phyloP scores from a whole-genome alignment of 2,113 vertebrate species.

The Psephotus haematonotus region DNA sequence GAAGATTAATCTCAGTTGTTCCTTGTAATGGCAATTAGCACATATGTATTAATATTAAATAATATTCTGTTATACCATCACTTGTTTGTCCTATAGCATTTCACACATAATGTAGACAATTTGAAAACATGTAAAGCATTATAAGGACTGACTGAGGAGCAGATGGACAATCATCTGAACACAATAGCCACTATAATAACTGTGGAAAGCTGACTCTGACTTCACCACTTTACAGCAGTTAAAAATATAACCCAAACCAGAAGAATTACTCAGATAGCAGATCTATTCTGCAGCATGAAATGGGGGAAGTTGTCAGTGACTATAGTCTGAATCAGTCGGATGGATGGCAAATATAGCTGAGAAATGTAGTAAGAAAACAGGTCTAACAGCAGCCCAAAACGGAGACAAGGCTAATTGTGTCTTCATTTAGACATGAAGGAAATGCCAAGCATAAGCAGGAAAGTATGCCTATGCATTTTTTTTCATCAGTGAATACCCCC shows the following conservation, averaged over 20 bases:
- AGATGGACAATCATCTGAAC: background rate
- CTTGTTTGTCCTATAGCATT: background rate
- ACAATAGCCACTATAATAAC: background rate
- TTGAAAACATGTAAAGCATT: background rate
- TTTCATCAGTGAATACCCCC: background rate
- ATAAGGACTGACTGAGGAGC: background rate
- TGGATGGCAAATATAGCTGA: background rate
- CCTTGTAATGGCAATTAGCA: background rate
- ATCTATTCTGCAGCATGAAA: background rate
- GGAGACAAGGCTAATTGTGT: background rate
- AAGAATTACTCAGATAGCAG: background rate
- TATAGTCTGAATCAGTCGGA: background rate
- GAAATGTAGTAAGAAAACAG: background rate
- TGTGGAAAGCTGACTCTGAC: background rate
- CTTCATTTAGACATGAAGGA: background rate
- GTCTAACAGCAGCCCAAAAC: background rate
- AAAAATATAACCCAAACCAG: background rate
- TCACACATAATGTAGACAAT: background rate
- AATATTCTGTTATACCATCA: background rate
- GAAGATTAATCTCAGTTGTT: background rate
- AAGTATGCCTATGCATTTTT: background rate
- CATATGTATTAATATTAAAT: background rate
- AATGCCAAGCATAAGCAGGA: background rate
- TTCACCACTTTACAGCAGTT: background rate
- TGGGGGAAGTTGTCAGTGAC: background rate